Evolutionary conservation across 2,797 vertebrate species (phyloP).

Genomic region (Lagodon rhomboides): DNA sequence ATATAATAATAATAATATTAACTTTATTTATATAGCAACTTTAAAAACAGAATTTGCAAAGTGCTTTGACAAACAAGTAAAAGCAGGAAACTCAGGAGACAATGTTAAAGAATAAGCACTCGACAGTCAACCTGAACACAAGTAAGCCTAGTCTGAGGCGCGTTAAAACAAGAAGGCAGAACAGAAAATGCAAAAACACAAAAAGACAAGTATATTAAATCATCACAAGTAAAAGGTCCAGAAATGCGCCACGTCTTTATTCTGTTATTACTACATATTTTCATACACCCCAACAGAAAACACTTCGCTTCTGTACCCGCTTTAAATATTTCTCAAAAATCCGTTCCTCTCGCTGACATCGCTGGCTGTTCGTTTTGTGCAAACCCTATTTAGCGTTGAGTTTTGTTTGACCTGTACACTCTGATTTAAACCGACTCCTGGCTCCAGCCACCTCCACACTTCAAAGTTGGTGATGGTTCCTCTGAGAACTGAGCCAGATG

Average conservation of each 20-base stretch:
- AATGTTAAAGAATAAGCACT: too few species aligned
- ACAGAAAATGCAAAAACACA: too few species aligned
- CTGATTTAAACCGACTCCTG: conserved; percentile 17
- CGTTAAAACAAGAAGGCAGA: too few species aligned
- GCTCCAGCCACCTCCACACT: conserved; percentile 8
- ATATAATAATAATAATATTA: too few species aligned
- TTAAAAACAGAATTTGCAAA: too few species aligned
- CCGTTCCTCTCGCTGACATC: neutral
- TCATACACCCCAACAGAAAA: neutral
- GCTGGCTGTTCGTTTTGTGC: conserved; percentile 1
- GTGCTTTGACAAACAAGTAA: too few species aligned
- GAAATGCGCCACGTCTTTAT: neutral
- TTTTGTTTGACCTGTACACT: conserved; percentile 21
- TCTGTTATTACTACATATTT: neutral
- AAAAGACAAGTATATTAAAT: too few species aligned
- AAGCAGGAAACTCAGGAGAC: too few species aligned
- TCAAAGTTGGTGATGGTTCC: conserved; percentile 30
- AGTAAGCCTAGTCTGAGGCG: too few species aligned
- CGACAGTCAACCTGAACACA: too few species aligned
- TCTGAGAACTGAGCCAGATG: conserved; percentile 52
- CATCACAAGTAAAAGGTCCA: too few species aligned
- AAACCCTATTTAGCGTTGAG: neutral
- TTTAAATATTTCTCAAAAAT: conserved; percentile 8
- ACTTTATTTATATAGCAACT: too few species aligned
- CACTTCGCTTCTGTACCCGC: neutral